A percentile compares a stretch with the other conserved stretches of the same genome.
Conservation (phyloP, 2,888 invertebrate species). For the Zele albiditarsus region DNA sequence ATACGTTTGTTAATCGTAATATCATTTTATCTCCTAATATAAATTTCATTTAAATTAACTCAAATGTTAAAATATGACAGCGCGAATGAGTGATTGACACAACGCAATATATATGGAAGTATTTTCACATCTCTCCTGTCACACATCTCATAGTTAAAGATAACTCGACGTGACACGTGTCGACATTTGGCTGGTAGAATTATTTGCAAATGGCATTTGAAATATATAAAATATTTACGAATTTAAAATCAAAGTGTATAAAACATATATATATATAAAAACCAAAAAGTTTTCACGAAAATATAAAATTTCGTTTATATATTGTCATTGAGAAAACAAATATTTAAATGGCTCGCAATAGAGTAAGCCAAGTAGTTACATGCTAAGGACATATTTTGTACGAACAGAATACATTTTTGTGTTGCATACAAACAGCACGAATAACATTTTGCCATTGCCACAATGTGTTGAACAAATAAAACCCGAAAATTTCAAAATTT, state of each 20-base stretch:
- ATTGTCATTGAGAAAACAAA: background rate
- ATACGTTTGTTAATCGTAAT: too few relatives aligned
- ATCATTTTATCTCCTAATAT: too few relatives aligned
- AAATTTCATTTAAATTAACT: background rate
- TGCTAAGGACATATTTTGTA: background rate
- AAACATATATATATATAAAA: background rate
- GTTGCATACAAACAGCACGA: background rate
- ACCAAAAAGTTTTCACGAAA: background rate
- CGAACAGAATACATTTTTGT: background rate
- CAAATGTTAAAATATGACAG: background rate
- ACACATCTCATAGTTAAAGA: background rate
- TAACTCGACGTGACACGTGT: background rate
- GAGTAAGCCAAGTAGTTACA: background rate
- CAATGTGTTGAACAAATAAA: background rate
- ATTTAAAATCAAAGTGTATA: background rate
- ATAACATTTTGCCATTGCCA: background rate
- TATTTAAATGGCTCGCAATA: background rate
- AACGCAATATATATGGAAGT: background rate
- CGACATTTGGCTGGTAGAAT: background rate
- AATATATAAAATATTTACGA: background rate
- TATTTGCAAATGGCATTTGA: background rate
- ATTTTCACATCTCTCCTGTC: background rate
- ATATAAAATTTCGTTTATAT: background rate
- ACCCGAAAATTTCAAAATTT: background rate
- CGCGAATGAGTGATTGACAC: background rate